Conservation (phyloP, 1,140 invertebrate species). For the Pollicipes pollicipes region DNA sequence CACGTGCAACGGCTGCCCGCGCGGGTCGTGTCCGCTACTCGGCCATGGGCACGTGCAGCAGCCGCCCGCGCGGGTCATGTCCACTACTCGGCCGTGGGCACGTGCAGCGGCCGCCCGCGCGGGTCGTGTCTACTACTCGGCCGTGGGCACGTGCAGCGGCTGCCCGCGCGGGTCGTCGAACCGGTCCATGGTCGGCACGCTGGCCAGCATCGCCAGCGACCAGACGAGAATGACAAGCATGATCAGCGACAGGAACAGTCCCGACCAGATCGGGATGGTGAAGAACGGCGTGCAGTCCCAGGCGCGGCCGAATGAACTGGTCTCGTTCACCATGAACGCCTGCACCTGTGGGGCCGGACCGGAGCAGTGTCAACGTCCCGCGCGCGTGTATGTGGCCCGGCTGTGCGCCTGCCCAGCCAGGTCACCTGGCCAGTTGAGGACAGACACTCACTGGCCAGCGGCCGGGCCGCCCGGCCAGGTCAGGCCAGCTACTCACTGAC, state of each 20-base stretch:
- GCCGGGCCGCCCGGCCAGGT: no score
- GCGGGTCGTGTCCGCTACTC: no score
- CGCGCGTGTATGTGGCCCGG: no score
- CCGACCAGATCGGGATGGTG: conserved; percentile 72
- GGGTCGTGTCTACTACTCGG: conserved; percentile 74
- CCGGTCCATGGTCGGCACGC: conserved; percentile 89
- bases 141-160: conserved; percentile 61
- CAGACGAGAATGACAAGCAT: conserved; percentile 60
- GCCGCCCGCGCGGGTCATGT: conserved; percentile 97
- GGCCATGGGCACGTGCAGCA: conserved; percentile 57
- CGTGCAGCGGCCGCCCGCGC: conserved; percentile 86
- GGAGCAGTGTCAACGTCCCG: no score
- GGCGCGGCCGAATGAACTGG: conserved; percentile 9
- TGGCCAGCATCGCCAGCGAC: conserved; percentile 78
- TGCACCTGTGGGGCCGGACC: no score
- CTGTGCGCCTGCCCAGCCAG: no score
- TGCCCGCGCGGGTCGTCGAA: conserved; percentile 99
- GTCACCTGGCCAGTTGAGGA: no score
- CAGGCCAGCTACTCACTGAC: no score
- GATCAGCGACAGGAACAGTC: conserved; percentile 62
- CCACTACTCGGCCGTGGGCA: conserved; percentile 46
- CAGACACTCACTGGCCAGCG: no score
- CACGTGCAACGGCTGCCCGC: no score
- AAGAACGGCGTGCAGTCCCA: conserved; percentile 77
- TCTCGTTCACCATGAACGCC: conserved; percentile 5